Evolutionary conservation across 2,888 invertebrate genomes (phyloP).

Genomic region (Heliconius erato): DNA sequence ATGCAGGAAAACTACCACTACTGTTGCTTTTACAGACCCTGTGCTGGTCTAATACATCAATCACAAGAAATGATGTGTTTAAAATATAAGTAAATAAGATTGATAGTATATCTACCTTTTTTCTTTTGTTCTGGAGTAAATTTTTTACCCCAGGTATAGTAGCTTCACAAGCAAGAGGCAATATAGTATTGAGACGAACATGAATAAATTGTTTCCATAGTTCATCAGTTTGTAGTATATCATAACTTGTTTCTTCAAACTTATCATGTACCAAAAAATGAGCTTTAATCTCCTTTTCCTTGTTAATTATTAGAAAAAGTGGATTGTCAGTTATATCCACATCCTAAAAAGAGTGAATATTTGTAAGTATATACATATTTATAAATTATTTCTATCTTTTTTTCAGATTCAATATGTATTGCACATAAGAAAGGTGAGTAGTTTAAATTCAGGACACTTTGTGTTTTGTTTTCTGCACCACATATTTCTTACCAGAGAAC

Average conservation of each 20-base stretch:
- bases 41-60: not conserved
- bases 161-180: slow-evolving; percentile 88
- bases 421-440: not conserved
- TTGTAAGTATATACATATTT: not conserved
- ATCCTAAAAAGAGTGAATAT: slow-evolving; percentile 72
- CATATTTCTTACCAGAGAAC: not conserved
- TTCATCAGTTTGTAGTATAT: slow-evolving; percentile 87
- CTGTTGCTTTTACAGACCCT: too few species aligned
- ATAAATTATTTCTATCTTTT: not conserved
- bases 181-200: slow-evolving; percentile 88
- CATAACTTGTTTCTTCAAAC: slow-evolving; percentile 88
- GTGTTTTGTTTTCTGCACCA: not conserved
- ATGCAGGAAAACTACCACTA: not conserved
- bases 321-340: slow-evolving; percentile 94
- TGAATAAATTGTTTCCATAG: slow-evolving; percentile 90
- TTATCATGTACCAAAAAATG: slow-evolving; percentile 90
- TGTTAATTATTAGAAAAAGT: slow-evolving; percentile 86
- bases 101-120: slow-evolving; percentile 79
- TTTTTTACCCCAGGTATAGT: slow-evolving; percentile 86
- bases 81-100: not conserved
- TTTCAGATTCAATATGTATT: not conserved
- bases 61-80: not conserved
- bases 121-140: slow-evolving; percentile 87
- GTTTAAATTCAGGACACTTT: not conserved
- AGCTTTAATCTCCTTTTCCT: slow-evolving; percentile 85